Evolutionary conservation across 2,797 vertebrate genomes (phyloP).

Genomic region (Neosilurus mollespiculum): DNA sequence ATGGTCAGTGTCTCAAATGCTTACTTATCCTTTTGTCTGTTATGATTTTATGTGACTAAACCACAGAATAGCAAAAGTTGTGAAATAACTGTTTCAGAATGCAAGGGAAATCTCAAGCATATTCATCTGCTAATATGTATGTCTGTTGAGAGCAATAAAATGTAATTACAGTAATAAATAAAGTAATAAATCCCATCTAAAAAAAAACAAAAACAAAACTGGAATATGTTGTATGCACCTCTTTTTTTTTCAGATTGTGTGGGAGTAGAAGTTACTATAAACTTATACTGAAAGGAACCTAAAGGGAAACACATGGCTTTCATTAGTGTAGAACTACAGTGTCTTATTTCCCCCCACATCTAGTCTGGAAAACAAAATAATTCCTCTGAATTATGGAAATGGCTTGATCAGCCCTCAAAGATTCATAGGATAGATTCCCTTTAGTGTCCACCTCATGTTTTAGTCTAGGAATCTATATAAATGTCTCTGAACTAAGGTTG

Average conservation of each 20-base stretch:
- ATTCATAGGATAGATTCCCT: background rate
- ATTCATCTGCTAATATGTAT: background rate
- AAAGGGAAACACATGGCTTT: conserved; percentile 50
- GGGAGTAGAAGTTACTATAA: conserved; percentile 1
- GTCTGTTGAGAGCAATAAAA: conserved; percentile 21
- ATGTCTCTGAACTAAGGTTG: conserved; percentile 34
- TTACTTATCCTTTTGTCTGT: conserved; percentile 29
- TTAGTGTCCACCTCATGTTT: background rate
- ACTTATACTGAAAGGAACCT: conserved; percentile 21
- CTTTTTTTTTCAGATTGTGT: conserved; percentile 19
- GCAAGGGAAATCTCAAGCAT: conserved; percentile 27
- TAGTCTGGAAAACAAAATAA: conserved; percentile 45
- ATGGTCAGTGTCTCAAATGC: conserved; percentile 22
- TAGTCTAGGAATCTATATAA: conserved; percentile 42
- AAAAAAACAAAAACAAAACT: background rate
- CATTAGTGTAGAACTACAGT: conserved; percentile 39
- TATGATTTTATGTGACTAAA: conserved; percentile 17
- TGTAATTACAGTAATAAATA: background rate
- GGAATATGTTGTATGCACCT: background rate
- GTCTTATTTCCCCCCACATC: conserved; percentile 31
- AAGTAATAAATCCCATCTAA: conserved; percentile 16
- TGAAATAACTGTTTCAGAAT: conserved; percentile 30
- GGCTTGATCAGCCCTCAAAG: background rate
- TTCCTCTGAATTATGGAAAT: conserved; percentile 31
- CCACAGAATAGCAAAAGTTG: conserved; percentile 33